Evolutionary conservation across 2,888 invertebrate species (phyloP), one percentile per base, ranked within the genome.

Genomic region (Sminthurides aquaticus): DNA sequence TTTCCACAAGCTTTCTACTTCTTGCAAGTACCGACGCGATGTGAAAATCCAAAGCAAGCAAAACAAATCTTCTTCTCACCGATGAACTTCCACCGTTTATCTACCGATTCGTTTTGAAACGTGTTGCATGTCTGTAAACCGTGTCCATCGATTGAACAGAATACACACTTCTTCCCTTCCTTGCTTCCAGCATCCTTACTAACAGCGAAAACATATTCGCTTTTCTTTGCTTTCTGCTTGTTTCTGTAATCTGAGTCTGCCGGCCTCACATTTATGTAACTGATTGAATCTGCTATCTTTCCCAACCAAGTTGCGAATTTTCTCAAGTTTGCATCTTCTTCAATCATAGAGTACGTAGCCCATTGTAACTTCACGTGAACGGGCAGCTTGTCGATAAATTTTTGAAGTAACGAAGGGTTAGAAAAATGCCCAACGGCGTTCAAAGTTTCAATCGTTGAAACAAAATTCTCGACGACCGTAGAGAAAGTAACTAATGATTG

Each of bases 1-100:
- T 57, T 25, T 1, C 28, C 56, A 27, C 69, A 69, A 3, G 3
- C n/a, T 20, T 25, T 62, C 49, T 49, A 48, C 15, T 11, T 22
- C 54, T 11, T 28, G 26, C 54, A 48, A 11, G 8, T 11, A 22
- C 18, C 49, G 54, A 22, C 11, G 1, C 1, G 1, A 49, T 68
- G 66, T 0, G 60, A 56, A 26, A 20, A 15, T 1, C 48, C 1
- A 0, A 68, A 52, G 22, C 68, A 70, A 1, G 2, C 1, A 34
- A 61, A 68, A 48, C 68, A 70, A 5, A 52, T 20, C 52, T 52
- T 52, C 11, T 52, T 52, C 52, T 52, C 52, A 5, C 20, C 20
- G 52, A 52, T 22, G 22, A 52, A 52, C 5, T 5, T 52, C 52
- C 52, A 52, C 5, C 52, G 18, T 15, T 52, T 22, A 20, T 52